phyloP scores from a whole-genome alignment of 2,113 vertebrate genomes.

The Anas platyrhynchos region DNA sequence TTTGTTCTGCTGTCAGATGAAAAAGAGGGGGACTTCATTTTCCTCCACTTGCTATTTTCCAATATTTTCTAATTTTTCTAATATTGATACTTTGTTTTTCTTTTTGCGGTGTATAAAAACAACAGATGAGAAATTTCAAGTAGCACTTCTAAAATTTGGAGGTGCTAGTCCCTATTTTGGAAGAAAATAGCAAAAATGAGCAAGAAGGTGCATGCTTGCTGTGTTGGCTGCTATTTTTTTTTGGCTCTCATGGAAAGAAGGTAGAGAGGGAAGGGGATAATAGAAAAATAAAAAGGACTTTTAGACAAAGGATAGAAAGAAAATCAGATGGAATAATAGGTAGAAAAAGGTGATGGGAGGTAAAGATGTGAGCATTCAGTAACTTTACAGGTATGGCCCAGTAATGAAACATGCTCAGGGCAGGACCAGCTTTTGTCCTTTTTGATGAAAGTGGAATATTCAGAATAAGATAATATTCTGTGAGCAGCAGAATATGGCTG shows the following conservation, averaged over 20 bases:
- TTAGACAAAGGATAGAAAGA: constrained; percentile 5
- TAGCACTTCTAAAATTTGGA: not conserved
- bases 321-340: constrained; percentile 20
- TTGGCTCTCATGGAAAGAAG: not conserved
- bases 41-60: not conserved
- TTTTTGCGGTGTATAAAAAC: not conserved
- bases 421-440: constrained; percentile 5
- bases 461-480: not conserved
- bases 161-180: not conserved
- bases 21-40: not conserved
- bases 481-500: not conserved
- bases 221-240: not conserved
- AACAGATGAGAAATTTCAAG: constrained; percentile 14
- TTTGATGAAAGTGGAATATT: constrained; percentile 2
- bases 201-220: constrained; percentile 2
- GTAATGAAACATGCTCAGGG: not conserved
- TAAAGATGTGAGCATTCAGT: not conserved
- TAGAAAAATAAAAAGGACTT: constrained; percentile 18
- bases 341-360: constrained; percentile 24
- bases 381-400: not conserved
- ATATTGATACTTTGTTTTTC: not conserved
- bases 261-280: not conserved
- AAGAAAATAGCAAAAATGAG: constrained; percentile 1
- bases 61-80: not conserved
- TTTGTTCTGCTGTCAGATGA: not conserved